A percentile compares a stretch with the other conserved stretches of the same genome.
These are phyloP conservation scores for Corythornis madagascariensis DNA, from an alignment of 2,113 vertebrate genomes.

Conservation along the genomic window DNA sequence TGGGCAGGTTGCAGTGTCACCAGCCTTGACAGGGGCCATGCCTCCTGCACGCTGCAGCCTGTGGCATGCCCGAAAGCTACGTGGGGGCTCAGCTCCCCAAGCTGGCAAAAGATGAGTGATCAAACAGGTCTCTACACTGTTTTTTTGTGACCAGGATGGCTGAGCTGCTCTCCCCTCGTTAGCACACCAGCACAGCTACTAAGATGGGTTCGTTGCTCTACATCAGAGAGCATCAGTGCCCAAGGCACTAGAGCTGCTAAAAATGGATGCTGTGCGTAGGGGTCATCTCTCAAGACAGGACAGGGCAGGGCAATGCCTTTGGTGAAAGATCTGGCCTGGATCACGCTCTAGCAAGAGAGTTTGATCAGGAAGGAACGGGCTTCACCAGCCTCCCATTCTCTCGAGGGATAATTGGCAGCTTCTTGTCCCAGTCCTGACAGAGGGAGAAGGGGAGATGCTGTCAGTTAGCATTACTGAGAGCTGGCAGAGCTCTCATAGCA, in stretches of 20 bases:
- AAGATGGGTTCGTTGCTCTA: neutral
- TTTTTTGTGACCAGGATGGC: neutral
- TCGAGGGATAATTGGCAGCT: constrained; percentile 43
- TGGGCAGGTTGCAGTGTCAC: neutral
- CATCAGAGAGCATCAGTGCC: neutral
- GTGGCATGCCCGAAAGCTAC: accelerated
- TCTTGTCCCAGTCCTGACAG: neutral
- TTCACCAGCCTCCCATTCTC: neutral
- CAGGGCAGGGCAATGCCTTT: neutral
- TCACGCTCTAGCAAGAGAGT: neutral
- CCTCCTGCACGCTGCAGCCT: accelerated
- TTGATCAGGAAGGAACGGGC: neutral
- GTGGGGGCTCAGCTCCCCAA: neutral
- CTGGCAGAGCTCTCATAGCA: constrained; percentile 44
- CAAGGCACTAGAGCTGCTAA: neutral
- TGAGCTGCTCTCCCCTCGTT: neutral
- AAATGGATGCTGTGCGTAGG: neutral
- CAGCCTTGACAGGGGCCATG: accelerated
- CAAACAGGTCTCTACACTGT: neutral
- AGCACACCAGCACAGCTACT: neutral
- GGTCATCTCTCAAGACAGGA: neutral
- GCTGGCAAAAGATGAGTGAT: neutral
- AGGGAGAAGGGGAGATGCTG: constrained; percentile 41
- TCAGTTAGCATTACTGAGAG: constrained; percentile 59
- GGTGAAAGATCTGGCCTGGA: neutral